Base-by-base conservation (phyloP, 1,140 invertebrate species). In the Caerostris extrusa region DNA sequence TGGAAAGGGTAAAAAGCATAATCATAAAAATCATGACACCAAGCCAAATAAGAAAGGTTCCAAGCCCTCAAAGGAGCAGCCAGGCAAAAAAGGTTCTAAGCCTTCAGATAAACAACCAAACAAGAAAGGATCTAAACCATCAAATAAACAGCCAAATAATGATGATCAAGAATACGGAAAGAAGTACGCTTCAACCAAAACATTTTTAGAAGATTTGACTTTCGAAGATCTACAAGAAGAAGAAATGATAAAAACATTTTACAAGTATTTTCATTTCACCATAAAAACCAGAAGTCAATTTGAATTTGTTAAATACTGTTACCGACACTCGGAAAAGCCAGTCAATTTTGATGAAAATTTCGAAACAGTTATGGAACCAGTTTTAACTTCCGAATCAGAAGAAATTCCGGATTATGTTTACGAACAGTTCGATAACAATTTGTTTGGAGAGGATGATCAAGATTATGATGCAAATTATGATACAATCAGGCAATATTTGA, bases 161-260 rank as follows among this genome's bases (percentile, higher is more conserved):
- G 55, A 83, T 57, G 17, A 58, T 3, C 53, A 19, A 17, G 34
- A 89, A 12, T 60, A 69, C 34, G 60, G 56, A 17, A 89, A 71
- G 14, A 67, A 14, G 3, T 89, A 89, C 53, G 3, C n/a, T 3
- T 7, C 3, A 3, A 69, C 14, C 3, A 3, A 55, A 3, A 69
- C 17, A 5, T 89, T 69, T 60, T 69, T 69, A 14, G n/a, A 69
- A 71, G 14, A 89, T 71, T 56, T 69, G n/a, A 89, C 10, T 14
- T 89, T 89, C 12, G 60, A 89, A 71, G 87, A 89, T n/a, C 3
- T 89, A 17, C 60, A 55, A n/a, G 55, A 3, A 56, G 14, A 60
- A 7, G 17, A 89, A 8, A 50, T 34, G 12, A 57, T n/a, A 19
- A n/a, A 89, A 17, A 89, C 7, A 8, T 89, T 69, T 19, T 69